Conservation (phyloP, 1,140 invertebrate genomes). For the Hyposmocoma kahamanoa region DNA sequence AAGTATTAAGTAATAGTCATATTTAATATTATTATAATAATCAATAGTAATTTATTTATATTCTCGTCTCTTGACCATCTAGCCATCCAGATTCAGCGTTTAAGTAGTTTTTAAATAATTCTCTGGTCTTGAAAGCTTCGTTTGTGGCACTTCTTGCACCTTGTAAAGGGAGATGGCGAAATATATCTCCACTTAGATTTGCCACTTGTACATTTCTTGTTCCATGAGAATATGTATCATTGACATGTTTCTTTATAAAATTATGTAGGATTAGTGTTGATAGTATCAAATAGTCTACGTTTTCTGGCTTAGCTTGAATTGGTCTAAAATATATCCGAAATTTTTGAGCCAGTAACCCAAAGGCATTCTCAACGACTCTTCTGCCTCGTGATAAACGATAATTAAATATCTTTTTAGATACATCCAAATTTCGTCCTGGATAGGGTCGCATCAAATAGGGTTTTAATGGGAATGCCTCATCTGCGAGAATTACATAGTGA, state of each 20-base stretch:
- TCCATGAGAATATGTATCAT: no score
- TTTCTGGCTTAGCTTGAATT: neutral
- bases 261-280: neutral
- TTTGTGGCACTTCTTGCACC: neutral
- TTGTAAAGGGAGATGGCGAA: neutral
- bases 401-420: constrained; percentile 14
- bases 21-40: no score
- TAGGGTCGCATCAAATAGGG: constrained; percentile 16
- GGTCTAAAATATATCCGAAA: constrained; percentile 5
- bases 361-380: constrained; percentile 16
- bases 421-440: constrained; percentile 1
- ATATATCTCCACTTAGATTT: neutral
- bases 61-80: no score
- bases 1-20: no score
- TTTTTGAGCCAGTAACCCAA: constrained; percentile 14
- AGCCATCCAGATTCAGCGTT: no score
- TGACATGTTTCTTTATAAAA: neutral
- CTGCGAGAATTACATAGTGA: constrained; percentile 1
- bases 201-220: neutral
- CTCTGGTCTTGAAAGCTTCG: neutral
- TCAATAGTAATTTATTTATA: no score
- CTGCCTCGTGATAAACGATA: constrained; percentile 15
- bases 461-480: constrained; percentile 15
- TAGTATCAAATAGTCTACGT: neutral
- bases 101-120: neutral